Evolutionary conservation across 2,797 vertebrate species (phyloP).

Genomic region (Chaenodraco wilsoni): DNA sequence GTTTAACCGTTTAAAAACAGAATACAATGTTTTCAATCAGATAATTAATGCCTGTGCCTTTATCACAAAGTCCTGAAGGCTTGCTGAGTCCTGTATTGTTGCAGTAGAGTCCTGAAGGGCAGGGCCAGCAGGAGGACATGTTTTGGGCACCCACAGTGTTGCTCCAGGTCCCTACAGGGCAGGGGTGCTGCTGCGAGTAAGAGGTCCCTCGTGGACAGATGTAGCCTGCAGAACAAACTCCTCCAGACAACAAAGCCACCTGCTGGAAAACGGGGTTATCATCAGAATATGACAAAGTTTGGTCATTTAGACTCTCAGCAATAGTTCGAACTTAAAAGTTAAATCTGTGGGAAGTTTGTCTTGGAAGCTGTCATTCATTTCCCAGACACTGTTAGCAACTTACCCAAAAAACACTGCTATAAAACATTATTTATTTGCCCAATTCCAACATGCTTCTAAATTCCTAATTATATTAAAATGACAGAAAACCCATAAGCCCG

Average conservation of each 20-base stretch:
- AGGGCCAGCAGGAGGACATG: slow-evolving; percentile 83
- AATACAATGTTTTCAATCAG: not conserved
- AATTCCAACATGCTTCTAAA: slow-evolving; percentile 33
- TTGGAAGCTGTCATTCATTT: slow-evolving; percentile 56
- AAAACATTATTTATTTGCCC: slow-evolving; percentile 44
- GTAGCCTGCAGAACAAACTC: slow-evolving; percentile 86
- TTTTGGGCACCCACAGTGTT: slow-evolving; percentile 81
- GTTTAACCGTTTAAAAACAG: not conserved
- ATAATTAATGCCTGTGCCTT: slow-evolving; percentile 72
- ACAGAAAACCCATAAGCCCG: slow-evolving; percentile 29
- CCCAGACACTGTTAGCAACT: slow-evolving; percentile 53
- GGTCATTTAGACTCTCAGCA: slow-evolving; percentile 27
- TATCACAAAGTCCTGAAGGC: slow-evolving; percentile 84
- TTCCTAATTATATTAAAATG: slow-evolving; percentile 40
- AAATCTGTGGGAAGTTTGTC: slow-evolving; percentile 52
- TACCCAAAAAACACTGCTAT: slow-evolving; percentile 34
- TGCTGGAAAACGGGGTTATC: slow-evolving; percentile 51
- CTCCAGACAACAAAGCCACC: slow-evolving; percentile 85
- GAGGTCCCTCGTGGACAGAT: slow-evolving; percentile 87
- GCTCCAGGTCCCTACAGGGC: slow-evolving; percentile 90
- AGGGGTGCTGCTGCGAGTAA: slow-evolving; percentile 83
- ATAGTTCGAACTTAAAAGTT: slow-evolving; percentile 33
- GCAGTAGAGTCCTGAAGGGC: slow-evolving; percentile 88
- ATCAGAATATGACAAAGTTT: slow-evolving; percentile 21
- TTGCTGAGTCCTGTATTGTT: slow-evolving; percentile 81